Base-by-base conservation (phyloP, 2,113 vertebrate species). In the Falcunculus frontatus region DNA sequence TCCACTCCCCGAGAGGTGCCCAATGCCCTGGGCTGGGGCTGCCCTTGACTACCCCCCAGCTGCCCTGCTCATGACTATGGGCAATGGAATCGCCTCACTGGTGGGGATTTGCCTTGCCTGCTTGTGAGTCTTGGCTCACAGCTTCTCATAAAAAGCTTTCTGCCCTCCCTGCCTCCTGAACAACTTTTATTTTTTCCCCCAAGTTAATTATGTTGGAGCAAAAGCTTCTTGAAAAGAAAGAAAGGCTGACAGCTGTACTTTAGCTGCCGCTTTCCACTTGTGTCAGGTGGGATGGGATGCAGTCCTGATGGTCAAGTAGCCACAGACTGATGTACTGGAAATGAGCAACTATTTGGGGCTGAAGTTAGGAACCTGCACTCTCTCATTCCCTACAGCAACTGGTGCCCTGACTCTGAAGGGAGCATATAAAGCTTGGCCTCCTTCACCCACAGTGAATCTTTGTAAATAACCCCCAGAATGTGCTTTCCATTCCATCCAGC, bases 11-110 rank as follows among this genome's bases (percentile, higher is more conserved):
- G 9, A 5, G 13, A n/a, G 4, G 3, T 68, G 22, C 13, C 19
- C 1, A 1, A 4, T 23, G 13, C 35, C 17, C 22, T 16, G 55
- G 25, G 16, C 25, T 79, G 56, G 13, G 11, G 16, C 18, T 84
- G 42, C 27, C 18, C 30, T 44, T 3, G 2, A 14, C 18, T 62
- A 19, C 10, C 10, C 20, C 11, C 9, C 33, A 50, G 13, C 16
- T 46, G 14, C 18, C 26, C 19, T n/a, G 11, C 4, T 72, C 15
- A 25, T 7, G 13, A 1, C 22, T 68, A 14, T 26, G 25, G 15
- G 17, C 1, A 2, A 32, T 29, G 22, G 13, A 9, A 72, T 1
- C 3, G 13, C 5, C 39, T 7, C 5, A 7, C 32, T 70, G 26
- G 2, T 29, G 7, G 70, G 22, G 5, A 3, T 39, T 39, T 39